Evolutionary conservation across 2,797 vertebrate genomes (phyloP), one percentile per base, ranked within the genome.

Genomic region (Protonibea diacanthus): DNA sequence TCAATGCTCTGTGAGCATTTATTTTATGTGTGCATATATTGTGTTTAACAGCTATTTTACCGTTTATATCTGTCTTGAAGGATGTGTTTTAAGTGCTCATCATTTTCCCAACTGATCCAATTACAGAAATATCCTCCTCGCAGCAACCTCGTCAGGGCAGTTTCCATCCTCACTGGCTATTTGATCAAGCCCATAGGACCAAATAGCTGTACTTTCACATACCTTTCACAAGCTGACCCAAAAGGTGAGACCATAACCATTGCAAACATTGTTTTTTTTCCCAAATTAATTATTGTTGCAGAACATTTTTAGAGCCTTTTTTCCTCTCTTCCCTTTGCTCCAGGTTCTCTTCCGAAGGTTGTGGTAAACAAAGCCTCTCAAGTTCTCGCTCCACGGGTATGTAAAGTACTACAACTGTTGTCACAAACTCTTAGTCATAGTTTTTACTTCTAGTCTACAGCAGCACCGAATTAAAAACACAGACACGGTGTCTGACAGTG

Each of bases 161-260:
- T 96, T 21, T 96, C 96, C n/a, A 70, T 96, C 71, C 74, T 95
- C 53, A 96, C 96, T 0, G 97, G 96, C 6, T 97, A 97, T 72
- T 84, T 91, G 18, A 81, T 97, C 78, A 92, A 94, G 61, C 40
- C 94, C 40, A 95, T 89, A 0, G 96, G 96, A 29, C 93, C 94
- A 21, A 95, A 91, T 14, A 96, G 95, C 84, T 97, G 96, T 25
- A 76, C 20, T 29, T 95, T 97, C 81, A 95, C 86, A 1, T 97
- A 97, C 83, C 94, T 97, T 53, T 96, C 96, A 6, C 96, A 97
- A 83, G 95, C 96, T 10, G 96, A 97, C 82, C 96, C 96, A 33
- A 96, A 92, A 95, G 96, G 97, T 97, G 71, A 63, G 71, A 45
- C 6, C 13, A 11, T 2, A 55, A 38, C 6, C n/a, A 40, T 0